Evolutionary conservation across 2,113 vertebrate species (phyloP).

Genomic region (Podarcis cretensis): DNA sequence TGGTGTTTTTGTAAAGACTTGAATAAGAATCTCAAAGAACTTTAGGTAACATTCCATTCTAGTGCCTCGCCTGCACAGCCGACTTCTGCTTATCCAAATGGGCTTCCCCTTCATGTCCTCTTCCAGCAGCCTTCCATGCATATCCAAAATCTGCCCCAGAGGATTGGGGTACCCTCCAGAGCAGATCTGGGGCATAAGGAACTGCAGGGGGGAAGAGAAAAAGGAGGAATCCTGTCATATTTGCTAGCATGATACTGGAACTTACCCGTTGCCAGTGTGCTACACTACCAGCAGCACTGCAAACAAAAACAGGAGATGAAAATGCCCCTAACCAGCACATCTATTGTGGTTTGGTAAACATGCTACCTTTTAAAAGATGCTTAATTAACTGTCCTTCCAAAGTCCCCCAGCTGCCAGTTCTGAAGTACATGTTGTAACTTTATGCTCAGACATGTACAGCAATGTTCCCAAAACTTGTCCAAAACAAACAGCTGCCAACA

Average conservation of each 20-base stretch:
- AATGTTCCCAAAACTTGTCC: not conserved
- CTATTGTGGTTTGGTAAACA: not conserved
- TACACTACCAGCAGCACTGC: not conserved
- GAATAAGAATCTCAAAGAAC: not conserved
- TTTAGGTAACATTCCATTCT: not conserved
- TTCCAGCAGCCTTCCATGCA: too few relatives aligned
- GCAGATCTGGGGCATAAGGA: too few relatives aligned
- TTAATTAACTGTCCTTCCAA: not conserved
- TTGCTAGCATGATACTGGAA: too few relatives aligned
- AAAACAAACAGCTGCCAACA: not conserved
- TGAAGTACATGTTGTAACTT: not conserved
- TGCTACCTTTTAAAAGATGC: not conserved
- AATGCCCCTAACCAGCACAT: not conserved
- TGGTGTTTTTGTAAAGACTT: not conserved
- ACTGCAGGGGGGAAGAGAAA: too few relatives aligned
- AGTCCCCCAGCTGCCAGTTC: not conserved
- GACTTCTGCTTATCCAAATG: too few relatives aligned
- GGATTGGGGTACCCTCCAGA: too few relatives aligned
- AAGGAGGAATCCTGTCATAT: too few relatives aligned
- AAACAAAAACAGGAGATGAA: not conserved
- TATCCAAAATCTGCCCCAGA: too few relatives aligned
- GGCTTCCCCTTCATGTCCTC: too few relatives aligned
- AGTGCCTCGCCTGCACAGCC: too few relatives aligned
- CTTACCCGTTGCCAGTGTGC: not conserved
- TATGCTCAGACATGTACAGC: not conserved